These are phyloP conservation scores for Pantherophis vulpinus DNA, from an alignment of 2,797 vertebrate genomes.

Conservation along the genomic window DNA sequence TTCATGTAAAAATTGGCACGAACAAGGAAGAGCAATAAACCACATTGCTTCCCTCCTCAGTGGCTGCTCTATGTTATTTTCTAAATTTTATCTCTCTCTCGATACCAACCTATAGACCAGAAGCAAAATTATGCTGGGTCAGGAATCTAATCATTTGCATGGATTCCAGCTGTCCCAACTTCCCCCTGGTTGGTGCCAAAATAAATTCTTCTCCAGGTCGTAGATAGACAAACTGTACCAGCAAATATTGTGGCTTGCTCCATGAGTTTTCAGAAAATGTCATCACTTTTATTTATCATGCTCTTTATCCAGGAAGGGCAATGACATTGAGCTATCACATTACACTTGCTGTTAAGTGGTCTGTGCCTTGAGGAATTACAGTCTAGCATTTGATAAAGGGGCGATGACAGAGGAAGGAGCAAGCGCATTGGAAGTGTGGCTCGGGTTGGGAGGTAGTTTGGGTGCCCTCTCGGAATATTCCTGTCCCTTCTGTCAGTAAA, in stretches of 20 bases:
- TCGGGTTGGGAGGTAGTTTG: background rate
- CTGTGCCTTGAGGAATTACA: background rate
- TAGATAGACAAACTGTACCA: background rate
- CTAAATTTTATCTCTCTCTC: slow-evolving; percentile 34
- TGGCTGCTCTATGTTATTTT: slow-evolving; percentile 45
- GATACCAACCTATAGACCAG: slow-evolving; percentile 17
- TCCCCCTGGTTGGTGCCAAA: background rate
- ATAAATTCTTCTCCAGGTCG: background rate
- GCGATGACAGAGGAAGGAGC: background rate
- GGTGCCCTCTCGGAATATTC: background rate
- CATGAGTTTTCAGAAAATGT: background rate
- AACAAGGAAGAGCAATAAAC: background rate
- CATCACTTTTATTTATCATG: background rate
- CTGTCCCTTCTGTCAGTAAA: background rate
- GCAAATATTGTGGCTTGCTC: background rate
- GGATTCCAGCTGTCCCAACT: no score
- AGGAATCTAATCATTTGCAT: background rate
- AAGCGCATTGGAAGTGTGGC: background rate
- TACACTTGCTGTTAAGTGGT: background rate
- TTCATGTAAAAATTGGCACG: background rate
- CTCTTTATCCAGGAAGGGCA: background rate
- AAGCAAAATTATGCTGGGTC: background rate
- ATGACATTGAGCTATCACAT: background rate
- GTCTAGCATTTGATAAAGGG: background rate
- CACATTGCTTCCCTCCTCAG: slow-evolving; percentile 37